Evolutionary conservation across 2,797 vertebrate genomes (phyloP).

Genomic region (Syncerus caffer): DNA sequence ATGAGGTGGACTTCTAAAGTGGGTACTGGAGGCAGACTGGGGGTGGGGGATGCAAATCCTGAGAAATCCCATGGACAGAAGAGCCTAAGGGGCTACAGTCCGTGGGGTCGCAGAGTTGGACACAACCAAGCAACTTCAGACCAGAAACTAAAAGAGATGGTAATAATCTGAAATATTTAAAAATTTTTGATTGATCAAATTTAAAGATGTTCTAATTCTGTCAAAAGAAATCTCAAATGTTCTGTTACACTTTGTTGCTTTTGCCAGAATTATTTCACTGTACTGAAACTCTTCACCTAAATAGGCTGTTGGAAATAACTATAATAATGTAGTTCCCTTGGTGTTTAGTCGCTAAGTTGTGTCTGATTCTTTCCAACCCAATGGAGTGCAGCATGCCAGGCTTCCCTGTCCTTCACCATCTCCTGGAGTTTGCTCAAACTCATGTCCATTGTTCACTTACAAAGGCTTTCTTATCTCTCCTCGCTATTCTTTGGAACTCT

Average conservation of each 20-base stretch:
- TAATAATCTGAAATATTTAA: not conserved
- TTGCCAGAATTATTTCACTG: not conserved
- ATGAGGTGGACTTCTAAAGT: not conserved
- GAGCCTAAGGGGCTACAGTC: not conserved
- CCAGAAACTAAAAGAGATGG: not conserved
- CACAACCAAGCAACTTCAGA: not conserved
- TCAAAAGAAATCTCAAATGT: not conserved
- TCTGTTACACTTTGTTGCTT: not conserved
- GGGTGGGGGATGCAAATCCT: not conserved
- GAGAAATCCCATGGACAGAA: not conserved
- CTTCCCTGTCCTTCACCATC: not conserved
- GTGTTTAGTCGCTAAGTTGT: not conserved
- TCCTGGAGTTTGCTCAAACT: not conserved
- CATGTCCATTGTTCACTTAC: not conserved
- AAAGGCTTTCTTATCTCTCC: not conserved
- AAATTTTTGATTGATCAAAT: not conserved
- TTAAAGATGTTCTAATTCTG: conserved; percentile 18
- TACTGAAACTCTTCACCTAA: not conserved
- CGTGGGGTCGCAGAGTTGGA: not conserved
- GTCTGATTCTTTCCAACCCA: not conserved
- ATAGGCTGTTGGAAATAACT: not conserved
- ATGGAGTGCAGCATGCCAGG: not conserved
- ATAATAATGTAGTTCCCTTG: not conserved
- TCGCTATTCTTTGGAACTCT: not conserved
- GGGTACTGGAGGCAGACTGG: not conserved